Conservation (phyloP, 2,797 vertebrate genomes). For the Spea hammondii region DNA sequence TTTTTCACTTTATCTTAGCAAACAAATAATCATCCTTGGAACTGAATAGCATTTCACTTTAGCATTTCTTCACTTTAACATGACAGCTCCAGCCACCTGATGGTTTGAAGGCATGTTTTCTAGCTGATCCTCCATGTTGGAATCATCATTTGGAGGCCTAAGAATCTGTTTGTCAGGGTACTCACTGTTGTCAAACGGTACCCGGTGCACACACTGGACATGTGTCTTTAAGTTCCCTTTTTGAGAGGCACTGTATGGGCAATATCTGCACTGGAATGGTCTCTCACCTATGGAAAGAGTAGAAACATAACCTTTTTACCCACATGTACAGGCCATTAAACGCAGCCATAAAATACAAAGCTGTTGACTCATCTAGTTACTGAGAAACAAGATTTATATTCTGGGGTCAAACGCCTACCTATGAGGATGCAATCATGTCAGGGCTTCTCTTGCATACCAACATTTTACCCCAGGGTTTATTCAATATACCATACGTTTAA, state of each 20-base stretch:
- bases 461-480: no score
- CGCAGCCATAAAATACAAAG: neutral
- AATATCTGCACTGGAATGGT: conserved; percentile 75
- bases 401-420: no score
- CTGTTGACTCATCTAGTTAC: neutral
- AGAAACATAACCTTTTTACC: conserved; percentile 39
- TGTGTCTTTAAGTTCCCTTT: conserved; percentile 83
- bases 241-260: conserved; percentile 83
- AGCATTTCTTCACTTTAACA: conserved; percentile 38
- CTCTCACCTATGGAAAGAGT: conserved; percentile 78
- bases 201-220: conserved; percentile 67
- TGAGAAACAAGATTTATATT: neutral
- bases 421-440: no score
- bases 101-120: conserved; percentile 58
- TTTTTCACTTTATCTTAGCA: conserved; percentile 60
- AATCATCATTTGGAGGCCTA: conserved; percentile 55
- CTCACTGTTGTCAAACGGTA: conserved; percentile 73
- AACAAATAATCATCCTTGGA: conserved; percentile 61
- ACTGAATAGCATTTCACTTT: conserved; percentile 56
- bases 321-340: neutral
- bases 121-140: conserved; percentile 52
- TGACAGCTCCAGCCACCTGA: conserved; percentile 54
- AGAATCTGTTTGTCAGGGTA: conserved; percentile 58
- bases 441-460: no score
- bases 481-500: no score